phyloP scores from a whole-genome alignment of 2,113 vertebrate genomes.

The Leucoraja erinaceus region DNA sequence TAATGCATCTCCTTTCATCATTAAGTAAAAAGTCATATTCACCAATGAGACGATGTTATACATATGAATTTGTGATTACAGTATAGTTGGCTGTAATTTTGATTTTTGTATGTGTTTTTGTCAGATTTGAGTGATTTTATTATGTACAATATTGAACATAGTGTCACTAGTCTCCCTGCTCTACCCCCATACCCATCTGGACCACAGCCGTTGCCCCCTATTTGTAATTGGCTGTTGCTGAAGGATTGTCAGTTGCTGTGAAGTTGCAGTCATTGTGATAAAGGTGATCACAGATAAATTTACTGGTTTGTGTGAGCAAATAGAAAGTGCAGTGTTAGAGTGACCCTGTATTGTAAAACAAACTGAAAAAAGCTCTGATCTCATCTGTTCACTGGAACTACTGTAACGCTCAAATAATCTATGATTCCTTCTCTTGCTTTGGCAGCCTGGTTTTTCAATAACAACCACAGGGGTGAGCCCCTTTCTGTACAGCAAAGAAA shows the following conservation, averaged over 20 bases:
- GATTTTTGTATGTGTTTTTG: not conserved
- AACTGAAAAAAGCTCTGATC: slow-evolving; percentile 4
- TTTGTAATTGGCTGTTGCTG: slow-evolving; percentile 32
- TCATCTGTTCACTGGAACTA: not conserved
- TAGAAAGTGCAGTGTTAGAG: not conserved
- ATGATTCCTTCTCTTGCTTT: not conserved
- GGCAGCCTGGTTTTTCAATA: slow-evolving; percentile 30
- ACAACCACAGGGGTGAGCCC: slow-evolving; percentile 36
- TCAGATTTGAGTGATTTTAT: slow-evolving; percentile 14
- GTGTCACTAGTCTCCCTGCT: not conserved
- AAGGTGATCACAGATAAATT: slow-evolving; percentile 6
- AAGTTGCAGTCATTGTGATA: slow-evolving; percentile 31
- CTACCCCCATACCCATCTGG: slow-evolving; percentile 9
- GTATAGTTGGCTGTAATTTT: not conserved
- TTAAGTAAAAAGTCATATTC: not conserved
- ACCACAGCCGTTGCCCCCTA: slow-evolving; percentile 9
- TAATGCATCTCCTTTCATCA: not conserved
- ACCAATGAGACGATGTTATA: not conserved
- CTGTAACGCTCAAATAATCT: slow-evolving; percentile 4
- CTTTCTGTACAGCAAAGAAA: slow-evolving; percentile 22
- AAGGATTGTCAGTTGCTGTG: slow-evolving; percentile 35
- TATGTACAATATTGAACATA: not conserved
- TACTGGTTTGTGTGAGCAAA: slow-evolving; percentile 15
- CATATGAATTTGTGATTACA: slow-evolving; percentile 2
- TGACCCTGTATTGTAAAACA: not conserved